Percentiles rank a stretch among this genome's conserved stretches.
Conservation (phyloP, 2,888 invertebrate species). For the Conops quadrifasciatus region DNA sequence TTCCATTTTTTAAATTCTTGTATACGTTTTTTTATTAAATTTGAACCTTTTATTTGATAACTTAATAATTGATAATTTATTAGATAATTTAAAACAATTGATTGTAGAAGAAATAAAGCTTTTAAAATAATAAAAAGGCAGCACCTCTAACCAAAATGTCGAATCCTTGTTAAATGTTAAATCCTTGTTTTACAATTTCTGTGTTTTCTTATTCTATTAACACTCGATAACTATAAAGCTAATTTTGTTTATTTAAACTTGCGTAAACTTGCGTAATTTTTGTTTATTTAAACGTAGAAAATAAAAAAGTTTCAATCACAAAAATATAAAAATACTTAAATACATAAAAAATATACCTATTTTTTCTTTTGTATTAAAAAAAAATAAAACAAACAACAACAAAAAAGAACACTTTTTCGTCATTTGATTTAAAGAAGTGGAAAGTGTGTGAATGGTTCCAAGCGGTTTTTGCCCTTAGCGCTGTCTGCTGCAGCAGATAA, state of each 20-base stretch:
- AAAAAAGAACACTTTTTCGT: slow-evolving; percentile 55
- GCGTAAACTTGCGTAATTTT: too few relatives aligned
- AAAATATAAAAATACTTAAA: slow-evolving; percentile 31
- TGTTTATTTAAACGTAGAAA: too few relatives aligned
- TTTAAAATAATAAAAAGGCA: background rate
- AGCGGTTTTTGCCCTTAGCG: too few relatives aligned
- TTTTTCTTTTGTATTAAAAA: too few relatives aligned
- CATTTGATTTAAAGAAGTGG: background rate
- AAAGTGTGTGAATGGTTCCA: too few relatives aligned
- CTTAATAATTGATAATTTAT: background rate
- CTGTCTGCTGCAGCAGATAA: too few relatives aligned
- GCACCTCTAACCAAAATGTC: slow-evolving; percentile 44
- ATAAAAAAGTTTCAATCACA: slow-evolving; percentile 30
- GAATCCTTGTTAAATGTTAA: slow-evolving; percentile 46
- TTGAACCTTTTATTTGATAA: background rate
- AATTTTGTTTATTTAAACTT: too few relatives aligned
- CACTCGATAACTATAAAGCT: too few relatives aligned
- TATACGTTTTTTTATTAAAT: slow-evolving; percentile 32
- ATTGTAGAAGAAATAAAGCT: background rate
- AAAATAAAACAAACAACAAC: slow-evolving; percentile 54
- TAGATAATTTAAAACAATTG: background rate
- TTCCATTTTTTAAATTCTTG: slow-evolving; percentile 33
- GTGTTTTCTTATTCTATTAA: too few relatives aligned
- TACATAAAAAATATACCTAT: slow-evolving; percentile 19
- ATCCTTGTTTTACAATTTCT: too few relatives aligned